These are phyloP conservation scores for Etia nguti DNA, from an alignment of 2,113 vertebrate species.

Conservation along the genomic window DNA sequence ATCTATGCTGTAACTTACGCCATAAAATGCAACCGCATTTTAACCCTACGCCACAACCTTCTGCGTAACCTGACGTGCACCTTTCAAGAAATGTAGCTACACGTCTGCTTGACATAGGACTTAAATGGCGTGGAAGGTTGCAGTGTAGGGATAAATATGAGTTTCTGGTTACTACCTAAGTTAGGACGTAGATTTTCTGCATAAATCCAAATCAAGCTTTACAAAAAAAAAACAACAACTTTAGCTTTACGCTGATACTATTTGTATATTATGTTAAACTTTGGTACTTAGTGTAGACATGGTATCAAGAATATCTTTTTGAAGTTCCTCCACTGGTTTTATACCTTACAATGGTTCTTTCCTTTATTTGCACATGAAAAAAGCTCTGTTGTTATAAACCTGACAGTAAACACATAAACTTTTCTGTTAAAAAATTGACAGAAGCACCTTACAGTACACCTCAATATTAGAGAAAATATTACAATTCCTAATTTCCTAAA, in stretches of 20 bases:
- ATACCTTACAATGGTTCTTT: not conserved
- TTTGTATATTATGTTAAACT: not conserved
- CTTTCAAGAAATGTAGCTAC: not conserved
- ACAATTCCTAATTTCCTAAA: not conserved
- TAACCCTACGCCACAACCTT: not conserved
- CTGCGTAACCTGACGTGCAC: not conserved
- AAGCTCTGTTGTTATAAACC: not conserved
- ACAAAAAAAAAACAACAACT: not conserved
- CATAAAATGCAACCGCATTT: not conserved
- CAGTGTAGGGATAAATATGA: not conserved
- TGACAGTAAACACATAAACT: not conserved
- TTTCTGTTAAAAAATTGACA: not conserved
- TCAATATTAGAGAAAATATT: not conserved
- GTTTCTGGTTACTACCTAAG: not conserved
- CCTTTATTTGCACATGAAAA: not conserved
- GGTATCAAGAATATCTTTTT: not conserved
- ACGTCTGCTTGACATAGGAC: not conserved
- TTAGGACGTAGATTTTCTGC: not conserved
- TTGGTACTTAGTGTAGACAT: not conserved
- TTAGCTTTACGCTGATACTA: not conserved
- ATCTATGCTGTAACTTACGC: not conserved
- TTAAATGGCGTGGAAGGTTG: not conserved
- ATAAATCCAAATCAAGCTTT: not conserved
- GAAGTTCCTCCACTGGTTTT: not conserved
- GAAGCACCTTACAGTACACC: not conserved